Base-by-base conservation (phyloP, 2,888 invertebrate species). In the Diarsia mendica region DNA sequence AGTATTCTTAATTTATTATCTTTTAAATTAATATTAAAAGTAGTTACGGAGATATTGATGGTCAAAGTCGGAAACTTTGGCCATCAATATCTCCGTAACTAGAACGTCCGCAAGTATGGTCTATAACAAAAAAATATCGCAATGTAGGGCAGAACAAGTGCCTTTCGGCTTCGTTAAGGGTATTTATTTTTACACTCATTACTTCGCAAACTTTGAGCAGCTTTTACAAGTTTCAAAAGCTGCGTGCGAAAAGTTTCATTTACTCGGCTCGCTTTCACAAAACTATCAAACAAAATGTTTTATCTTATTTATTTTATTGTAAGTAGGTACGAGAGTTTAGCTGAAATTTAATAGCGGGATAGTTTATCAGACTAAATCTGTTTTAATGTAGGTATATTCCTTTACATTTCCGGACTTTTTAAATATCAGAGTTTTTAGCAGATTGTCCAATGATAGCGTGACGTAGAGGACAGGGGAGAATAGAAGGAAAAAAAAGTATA, bases 231-330 rank as follows among this genome's bases (percentile, higher is more conserved):
- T n/a, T 69, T n/a, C 39, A n/a, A n/a, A 61, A 61, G 39, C 61
- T 20, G 61, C 5, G 5, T 61, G 46, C 44, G 46, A 74, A 69
- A 64, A 13, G 46, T 63, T 74, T 46, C 20, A 63, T 44, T 63
- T 28, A 72, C 72, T 72, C 33, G 66, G 55, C 28, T 68, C 68
- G 46, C 68, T 63, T 51, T 70, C 55, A 46, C 28, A 48, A 61
- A 61, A 61, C 61, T 61, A 61, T 61, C 58, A 18, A 60, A 60
- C 58, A 60, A 9, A 53, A 55, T 23, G 2, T 61, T 61, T 61
- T 39, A 20, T 61, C 39, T 39, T 61, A 39, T 60, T 60, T 33
- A 60, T 18, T 60, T 60, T 33, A 60, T 18, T 60, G 20, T 4
- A 39, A 39, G 39, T 39, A 39, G 39, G 39, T 39, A 60, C 33